Evolutionary conservation across 2,113 vertebrate species (phyloP), one percentile per base, ranked within the genome.

Genomic region (Hemichromis elongatus): DNA sequence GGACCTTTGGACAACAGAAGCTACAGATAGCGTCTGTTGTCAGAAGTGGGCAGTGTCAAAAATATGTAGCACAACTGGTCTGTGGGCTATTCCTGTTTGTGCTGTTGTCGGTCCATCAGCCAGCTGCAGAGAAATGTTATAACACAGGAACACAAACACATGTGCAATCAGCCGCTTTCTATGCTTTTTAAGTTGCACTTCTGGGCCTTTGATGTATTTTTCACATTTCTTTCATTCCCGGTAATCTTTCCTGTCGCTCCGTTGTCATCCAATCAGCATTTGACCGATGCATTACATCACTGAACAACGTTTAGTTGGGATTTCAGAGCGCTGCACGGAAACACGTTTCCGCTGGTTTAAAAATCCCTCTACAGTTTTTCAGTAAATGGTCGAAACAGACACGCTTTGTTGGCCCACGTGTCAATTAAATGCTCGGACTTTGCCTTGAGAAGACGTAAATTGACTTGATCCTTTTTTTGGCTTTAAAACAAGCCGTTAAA

Each of bases 61-160:
- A 63, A 63, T 21, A 63, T 63, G 59, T 63, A 37, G 59, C 59
- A 63, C 59, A n/a, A 63, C 30, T n/a, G 30, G 59, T 63, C 30
- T 63, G 30, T 63, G 30, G 30, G 59, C 6, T n/a, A n/a, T 63
- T 63, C 59, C 12, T n/a, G 30, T 63, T 63, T 63, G 18, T 37
- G 59, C 59, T n/a, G 30, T 3, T 35, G 18, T 61, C 1, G 6
- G 18, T 7, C 30, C 2, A 0, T 7, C 18, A 37, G 59, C 30
- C 59, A 0, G 30, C 59, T 37, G 10, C 30, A 37, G 19, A 63
- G 59, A 66, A 40, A 66, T 40, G 61, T 66, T 66, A 66, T 13
- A 66, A 66, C 33, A 66, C 13, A 66, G 4, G 7, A 66, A 66
- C 19, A 5, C 18, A 37, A 66, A 66, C 30, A 59, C 0, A 5